These are phyloP conservation scores for Andrena bucephala DNA, from an alignment of 2,888 invertebrate species.

Conservation along the genomic window DNA sequence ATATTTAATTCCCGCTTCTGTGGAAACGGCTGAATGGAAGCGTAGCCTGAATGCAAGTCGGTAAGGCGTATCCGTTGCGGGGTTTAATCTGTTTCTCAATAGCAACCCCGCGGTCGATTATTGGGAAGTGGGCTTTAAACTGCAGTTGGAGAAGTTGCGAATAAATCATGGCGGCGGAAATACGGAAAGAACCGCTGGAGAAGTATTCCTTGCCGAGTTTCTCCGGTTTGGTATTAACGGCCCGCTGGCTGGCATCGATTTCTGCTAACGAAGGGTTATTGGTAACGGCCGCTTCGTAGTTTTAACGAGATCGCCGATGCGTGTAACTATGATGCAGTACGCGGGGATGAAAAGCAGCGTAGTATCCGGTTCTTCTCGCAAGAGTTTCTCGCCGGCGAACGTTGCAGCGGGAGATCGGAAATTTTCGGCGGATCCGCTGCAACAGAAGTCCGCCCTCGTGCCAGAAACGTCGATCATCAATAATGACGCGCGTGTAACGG, in stretches of 20 bases:
- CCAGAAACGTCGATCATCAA: slow-evolving; percentile 47
- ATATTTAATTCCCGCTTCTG: slow-evolving; percentile 48
- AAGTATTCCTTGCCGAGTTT: neutral
- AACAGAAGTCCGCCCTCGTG: neutral
- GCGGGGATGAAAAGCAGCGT: no score
- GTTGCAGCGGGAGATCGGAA: neutral
- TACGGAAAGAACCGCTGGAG: neutral
- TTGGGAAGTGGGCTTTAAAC: slow-evolving; percentile 3
- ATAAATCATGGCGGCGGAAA: slow-evolving; percentile 1
- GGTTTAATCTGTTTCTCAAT: slow-evolving; percentile 49
- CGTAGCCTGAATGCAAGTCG: slow-evolving; percentile 19
- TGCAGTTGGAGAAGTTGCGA: neutral
- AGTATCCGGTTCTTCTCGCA: no score
- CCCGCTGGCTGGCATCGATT: neutral
- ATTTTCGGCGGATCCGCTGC: neutral
- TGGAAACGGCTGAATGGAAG: slow-evolving; percentile 25
- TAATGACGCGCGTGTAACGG: slow-evolving; percentile 35
- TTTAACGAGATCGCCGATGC: neutral
- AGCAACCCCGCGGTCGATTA: slow-evolving; percentile 10
- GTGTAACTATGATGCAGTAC: no score
- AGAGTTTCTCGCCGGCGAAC: neutral
- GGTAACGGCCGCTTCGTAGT: neutral
- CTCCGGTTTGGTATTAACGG: neutral
- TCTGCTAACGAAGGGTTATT: neutral
- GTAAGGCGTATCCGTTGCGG: slow-evolving; percentile 16